Conservation (phyloP, 1,140 invertebrate species). For the Theocolax elegans region DNA sequence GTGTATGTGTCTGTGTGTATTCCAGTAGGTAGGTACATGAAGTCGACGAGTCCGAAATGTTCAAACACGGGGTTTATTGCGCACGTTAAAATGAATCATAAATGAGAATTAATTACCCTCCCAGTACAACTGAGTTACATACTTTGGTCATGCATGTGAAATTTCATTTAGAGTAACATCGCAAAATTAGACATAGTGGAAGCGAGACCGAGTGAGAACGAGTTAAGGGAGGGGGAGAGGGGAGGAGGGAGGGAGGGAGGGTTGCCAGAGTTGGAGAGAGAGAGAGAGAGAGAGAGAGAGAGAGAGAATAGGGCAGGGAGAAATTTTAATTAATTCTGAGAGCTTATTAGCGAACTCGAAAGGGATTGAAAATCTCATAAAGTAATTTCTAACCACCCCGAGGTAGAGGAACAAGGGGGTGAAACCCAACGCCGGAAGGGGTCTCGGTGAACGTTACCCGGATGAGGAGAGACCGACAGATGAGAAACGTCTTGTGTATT, state of each 20-base stretch:
- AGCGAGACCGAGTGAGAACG: background rate
- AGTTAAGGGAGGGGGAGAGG: background rate
- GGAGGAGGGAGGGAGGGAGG: background rate
- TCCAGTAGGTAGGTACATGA: no score
- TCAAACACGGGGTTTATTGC: conserved; percentile 35
- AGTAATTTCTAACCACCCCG: conserved; percentile 42
- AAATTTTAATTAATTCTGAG: conserved; percentile 56
- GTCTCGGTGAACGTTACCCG: conserved; percentile 22
- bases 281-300: background rate
- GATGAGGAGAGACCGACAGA: conserved; percentile 23
- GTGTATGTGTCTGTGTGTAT: no score
- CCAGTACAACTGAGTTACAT: conserved; percentile 36
- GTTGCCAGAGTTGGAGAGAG: background rate
- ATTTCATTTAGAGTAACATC: conserved; percentile 45
- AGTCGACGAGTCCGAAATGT: conserved; percentile 1
- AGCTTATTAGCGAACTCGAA: conserved; percentile 51
- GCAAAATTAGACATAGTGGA: conserved; percentile 37
- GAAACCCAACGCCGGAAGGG: conserved; percentile 17
- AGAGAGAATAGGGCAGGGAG: background rate
- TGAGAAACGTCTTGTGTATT: conserved; percentile 25
- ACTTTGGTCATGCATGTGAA: conserved; percentile 40
- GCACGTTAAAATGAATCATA: conserved; percentile 40
- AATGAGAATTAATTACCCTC: conserved; percentile 42
- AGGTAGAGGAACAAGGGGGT: conserved; percentile 28
- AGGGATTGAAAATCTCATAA: conserved; percentile 46